phyloP scores from a whole-genome alignment of 2,888 invertebrate genomes.

The Hipparchia sbordonii region DNA sequence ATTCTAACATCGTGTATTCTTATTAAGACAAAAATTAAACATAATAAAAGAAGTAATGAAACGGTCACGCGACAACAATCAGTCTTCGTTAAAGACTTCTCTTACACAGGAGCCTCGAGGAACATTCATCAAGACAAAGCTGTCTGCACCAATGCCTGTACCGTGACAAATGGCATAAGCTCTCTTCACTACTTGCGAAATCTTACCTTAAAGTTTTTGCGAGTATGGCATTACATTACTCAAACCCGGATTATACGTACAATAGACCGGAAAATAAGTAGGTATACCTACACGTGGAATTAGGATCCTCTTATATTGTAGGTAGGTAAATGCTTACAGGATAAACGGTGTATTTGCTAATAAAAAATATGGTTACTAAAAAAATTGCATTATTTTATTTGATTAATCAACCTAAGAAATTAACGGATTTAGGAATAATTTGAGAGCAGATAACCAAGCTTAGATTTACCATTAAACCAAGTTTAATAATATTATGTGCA shows the following conservation, averaged over 20 bases:
- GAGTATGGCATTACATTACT: slow-evolving; percentile 4
- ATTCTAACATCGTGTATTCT: no score
- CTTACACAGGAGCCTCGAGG: slow-evolving; percentile 18
- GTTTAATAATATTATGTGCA: no score
- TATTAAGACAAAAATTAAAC: no score
- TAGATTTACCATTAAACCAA: no score
- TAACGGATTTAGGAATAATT: no score
- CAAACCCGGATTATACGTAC: slow-evolving; percentile 2
- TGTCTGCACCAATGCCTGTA: slow-evolving; percentile 52
- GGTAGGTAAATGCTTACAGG: no score
- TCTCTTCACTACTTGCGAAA: slow-evolving; percentile 29
- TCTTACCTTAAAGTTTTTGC: slow-evolving; percentile 16
- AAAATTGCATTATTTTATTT: no score
- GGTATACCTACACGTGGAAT: background rate
- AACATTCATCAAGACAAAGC: slow-evolving; percentile 62
- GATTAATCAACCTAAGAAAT: no score
- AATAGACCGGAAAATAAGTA: background rate
- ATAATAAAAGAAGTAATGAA: background rate
- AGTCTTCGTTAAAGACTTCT: slow-evolving; percentile 15
- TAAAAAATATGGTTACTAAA: no score
- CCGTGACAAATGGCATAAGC: slow-evolving; percentile 56
- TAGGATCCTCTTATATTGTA: no score
- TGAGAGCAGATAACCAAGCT: no score
- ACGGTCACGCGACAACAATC: slow-evolving; percentile 9
- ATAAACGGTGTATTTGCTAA: no score